Evolutionary conservation across 2,797 vertebrate species (phyloP), one percentile per base, ranked within the genome.

Genomic region (Cichlasoma orientale): DNA sequence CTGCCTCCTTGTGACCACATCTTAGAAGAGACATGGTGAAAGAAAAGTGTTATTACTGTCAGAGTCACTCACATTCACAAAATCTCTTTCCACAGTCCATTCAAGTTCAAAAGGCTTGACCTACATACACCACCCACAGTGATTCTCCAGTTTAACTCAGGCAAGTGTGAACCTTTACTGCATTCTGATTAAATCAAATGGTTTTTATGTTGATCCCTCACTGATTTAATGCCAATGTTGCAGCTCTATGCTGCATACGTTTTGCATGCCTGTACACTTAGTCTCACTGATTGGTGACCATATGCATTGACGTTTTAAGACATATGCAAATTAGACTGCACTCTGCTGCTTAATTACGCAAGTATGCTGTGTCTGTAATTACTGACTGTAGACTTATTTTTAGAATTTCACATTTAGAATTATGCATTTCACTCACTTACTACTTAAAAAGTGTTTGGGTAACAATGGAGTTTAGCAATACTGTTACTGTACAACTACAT

Each of bases 1-100:
- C 97, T 3, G 97, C 97, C 92, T 98, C 98, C 93, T 98, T 98
- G 96, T 99, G 98, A 59, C 98, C 98, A 55, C 97, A 99, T 85
- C 97, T 98, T 82, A 68, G 72, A 88, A 88, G 53, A 90, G 18
- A 89, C 21, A 77, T 0, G 8, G 1, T 14, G 1, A 2, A 13
- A 23, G 5, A 29, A 73, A 27, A 77, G 31, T 0, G 2, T 2
- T 7, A 7, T 11, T 25, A 44, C 0, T 5, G 21, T 23, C 11
- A 59, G 16, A 74, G 7, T 2, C 0, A 41, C 3, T 27, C 33
- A 38, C 0, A 5, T n/a, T 14, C 21, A 75, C 33, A 74, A 19
- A 1, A 5, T 13, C 19, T 70, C 13, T 38, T 56, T 77, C 58
- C 50, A 56, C 19, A 33, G 19, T 69, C 59, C 4, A 25, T 16